These are phyloP conservation scores for Diorhabda sublineata DNA, from an alignment of 1,140 invertebrate species.

Conservation along the genomic window DNA sequence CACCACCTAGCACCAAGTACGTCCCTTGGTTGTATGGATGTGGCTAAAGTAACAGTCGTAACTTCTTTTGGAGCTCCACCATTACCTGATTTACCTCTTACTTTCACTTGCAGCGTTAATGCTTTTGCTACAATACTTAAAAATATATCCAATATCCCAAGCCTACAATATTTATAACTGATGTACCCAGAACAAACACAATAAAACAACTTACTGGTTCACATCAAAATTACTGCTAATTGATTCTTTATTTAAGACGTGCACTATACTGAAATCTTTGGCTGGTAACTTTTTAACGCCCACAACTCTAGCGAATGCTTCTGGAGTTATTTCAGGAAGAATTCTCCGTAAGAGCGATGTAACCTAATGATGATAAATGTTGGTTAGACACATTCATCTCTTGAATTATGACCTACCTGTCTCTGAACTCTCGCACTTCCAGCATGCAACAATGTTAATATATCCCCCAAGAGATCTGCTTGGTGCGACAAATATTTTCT, in stretches of 20 bases:
- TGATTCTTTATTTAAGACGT: constrained; percentile 49
- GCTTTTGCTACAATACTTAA: constrained; percentile 83
- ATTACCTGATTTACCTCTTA: constrained; percentile 57
- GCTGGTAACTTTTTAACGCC: constrained; percentile 67
- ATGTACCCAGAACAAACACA: neutral
- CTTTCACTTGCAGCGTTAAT: constrained; percentile 81
- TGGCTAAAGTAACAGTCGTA: constrained; percentile 56
- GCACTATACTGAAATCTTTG: constrained; percentile 71
- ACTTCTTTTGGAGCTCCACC: constrained; percentile 59
- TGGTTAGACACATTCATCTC: too few relatives aligned
- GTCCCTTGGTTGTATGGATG: constrained; percentile 57
- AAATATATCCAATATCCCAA: constrained; percentile 79
- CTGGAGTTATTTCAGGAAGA: constrained; percentile 75
- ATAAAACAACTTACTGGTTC: constrained; percentile 47
- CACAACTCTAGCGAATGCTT: constrained; percentile 62
- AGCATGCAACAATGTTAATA: constrained; percentile 85
- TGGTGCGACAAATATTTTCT: constrained; percentile 87
- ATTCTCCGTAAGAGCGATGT: constrained; percentile 75
- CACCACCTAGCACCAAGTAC: constrained; percentile 71
- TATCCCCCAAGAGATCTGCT: constrained; percentile 74
- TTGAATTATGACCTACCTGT: constrained; percentile 57
- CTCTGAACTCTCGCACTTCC: constrained; percentile 91
- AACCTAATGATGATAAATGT: constrained; percentile 50
- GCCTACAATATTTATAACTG: constrained; percentile 38
- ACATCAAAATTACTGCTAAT: constrained; percentile 60